Evolutionary conservation across 2,113 vertebrate species (phyloP).

Genomic region (Peromyscus californicus): DNA sequence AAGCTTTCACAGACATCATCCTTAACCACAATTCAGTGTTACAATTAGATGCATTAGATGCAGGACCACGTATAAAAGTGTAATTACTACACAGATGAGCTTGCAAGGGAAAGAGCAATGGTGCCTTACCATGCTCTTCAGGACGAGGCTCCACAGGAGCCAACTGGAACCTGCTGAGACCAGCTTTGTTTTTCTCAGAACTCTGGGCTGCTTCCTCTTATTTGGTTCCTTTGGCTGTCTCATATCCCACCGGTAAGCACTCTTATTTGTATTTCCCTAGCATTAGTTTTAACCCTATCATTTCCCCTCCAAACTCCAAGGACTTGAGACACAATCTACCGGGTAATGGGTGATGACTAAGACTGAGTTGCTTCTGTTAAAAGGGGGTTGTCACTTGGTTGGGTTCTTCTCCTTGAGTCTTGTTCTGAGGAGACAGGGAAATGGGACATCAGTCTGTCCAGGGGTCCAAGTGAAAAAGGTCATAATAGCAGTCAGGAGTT

Average conservation of each 20-base stretch:
- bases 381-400: background rate
- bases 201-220: background rate
- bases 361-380: background rate
- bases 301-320: background rate
- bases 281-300: background rate
- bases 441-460: background rate
- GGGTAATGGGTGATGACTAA: background rate
- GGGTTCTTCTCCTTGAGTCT: background rate
- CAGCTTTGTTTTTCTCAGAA: background rate
- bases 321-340: background rate
- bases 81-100: background rate
- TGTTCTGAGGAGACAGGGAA: background rate
- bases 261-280: background rate
- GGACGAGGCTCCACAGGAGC: background rate
- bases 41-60: background rate
- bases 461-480: background rate
- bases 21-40: background rate
- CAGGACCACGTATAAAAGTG: background rate
- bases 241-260: background rate
- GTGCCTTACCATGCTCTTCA: background rate
- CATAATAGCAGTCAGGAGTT: background rate
- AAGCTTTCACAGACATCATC: background rate
- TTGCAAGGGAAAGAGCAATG: background rate
- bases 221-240: background rate
- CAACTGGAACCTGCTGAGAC: background rate